A percentile compares a stretch with the other conserved stretches of the same genome.
phyloP scores from a whole-genome alignment of 2,113 vertebrate species.

The Acanthochromis polyacanthus region DNA sequence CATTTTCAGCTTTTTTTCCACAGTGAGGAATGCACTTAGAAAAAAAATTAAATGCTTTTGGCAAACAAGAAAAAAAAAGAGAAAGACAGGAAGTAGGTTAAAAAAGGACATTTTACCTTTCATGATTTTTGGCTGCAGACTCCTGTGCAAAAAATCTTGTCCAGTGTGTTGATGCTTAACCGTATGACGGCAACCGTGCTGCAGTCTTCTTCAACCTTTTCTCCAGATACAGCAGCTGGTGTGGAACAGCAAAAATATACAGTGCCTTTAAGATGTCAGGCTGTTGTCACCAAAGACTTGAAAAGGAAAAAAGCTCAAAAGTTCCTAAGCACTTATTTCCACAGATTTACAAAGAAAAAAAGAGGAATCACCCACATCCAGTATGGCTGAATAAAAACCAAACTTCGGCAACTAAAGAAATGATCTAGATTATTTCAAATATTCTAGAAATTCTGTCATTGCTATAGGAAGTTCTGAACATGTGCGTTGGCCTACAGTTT shows the following conservation, averaged over 20 bases:
- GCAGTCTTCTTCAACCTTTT: conserved; percentile 14
- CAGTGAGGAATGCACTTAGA: not conserved
- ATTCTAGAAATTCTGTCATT: conserved; percentile 1
- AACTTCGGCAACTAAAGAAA: not conserved
- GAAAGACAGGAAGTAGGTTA: not conserved
- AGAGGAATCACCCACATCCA: conserved; percentile 7
- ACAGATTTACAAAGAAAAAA: conserved; percentile 11
- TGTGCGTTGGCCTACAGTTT: conserved; percentile 48
- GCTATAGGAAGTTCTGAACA: conserved; percentile 16
- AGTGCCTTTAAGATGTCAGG: conserved; percentile 8
- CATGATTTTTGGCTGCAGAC: conserved; percentile 73
- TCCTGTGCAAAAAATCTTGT: conserved; percentile 9
- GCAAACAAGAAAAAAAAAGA: not conserved
- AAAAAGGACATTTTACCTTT: conserved; percentile 75
- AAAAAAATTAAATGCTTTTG: not conserved
- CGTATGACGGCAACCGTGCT: not conserved
- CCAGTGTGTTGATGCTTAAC: conserved; percentile 18
- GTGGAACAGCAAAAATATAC: conserved; percentile 11
- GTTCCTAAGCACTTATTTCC: conserved; percentile 29
- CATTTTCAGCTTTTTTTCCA: conserved; percentile 3
- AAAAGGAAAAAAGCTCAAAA: conserved; percentile 18
- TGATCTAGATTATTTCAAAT: conserved; percentile 9
- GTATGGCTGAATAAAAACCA: not conserved
- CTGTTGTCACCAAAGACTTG: conserved; percentile 3
- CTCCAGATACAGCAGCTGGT: conserved; percentile 12